phyloP scores from a whole-genome alignment of 2,113 vertebrate genomes.

The Taxidea taxus region DNA sequence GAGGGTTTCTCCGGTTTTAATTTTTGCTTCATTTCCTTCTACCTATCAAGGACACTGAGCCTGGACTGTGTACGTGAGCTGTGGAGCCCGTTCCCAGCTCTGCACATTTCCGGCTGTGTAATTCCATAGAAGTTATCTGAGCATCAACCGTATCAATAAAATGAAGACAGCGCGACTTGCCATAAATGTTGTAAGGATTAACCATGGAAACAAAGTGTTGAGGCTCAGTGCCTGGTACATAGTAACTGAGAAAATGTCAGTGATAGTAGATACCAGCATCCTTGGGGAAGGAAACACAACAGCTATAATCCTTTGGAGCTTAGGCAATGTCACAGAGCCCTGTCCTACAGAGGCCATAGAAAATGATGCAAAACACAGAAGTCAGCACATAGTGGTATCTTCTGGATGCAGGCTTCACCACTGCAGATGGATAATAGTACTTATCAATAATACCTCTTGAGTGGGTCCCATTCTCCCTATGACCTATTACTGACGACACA shows the following conservation, averaged over 20 bases:
- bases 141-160: neutral
- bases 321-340: neutral
- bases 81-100: neutral
- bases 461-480: too few relatives aligned
- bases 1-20: neutral
- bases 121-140: neutral
- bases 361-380: neutral
- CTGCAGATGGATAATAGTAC: too few relatives aligned
- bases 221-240: neutral
- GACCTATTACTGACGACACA: rapidly evolving
- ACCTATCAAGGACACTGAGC: neutral
- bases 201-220: neutral
- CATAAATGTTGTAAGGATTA: neutral
- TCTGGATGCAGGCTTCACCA: neutral
- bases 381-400: neutral
- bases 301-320: neutral
- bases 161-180: neutral
- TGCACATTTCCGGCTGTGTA: neutral
- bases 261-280: neutral
- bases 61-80: neutral
- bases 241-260: neutral
- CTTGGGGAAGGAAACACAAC: neutral
- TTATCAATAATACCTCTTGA: neutral
- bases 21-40: neutral
- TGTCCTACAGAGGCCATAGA: neutral